Percentiles rank a stretch among this genome's conserved stretches.
These are phyloP conservation scores for Tretioscincus oriximinensis DNA, from an alignment of 2,113 vertebrate genomes.

Conservation along the genomic window DNA sequence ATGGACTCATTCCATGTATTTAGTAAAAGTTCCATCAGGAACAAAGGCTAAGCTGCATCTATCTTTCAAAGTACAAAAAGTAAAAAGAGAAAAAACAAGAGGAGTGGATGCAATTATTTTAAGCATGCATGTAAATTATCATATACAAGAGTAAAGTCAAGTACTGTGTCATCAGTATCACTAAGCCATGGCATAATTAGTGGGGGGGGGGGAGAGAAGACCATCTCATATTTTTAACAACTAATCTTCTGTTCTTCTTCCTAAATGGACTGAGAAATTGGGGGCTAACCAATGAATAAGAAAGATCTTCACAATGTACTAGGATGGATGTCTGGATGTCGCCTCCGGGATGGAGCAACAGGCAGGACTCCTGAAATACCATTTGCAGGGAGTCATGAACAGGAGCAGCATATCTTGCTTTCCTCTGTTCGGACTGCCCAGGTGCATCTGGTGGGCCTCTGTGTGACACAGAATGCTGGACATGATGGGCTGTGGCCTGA, in stretches of 20 bases:
- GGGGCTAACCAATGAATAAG: conserved; percentile 24
- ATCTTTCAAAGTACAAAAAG: not conserved
- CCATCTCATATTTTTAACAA: conserved; percentile 45
- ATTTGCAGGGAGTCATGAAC: too few species aligned
- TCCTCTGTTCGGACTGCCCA: too few species aligned
- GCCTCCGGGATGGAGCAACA: too few species aligned
- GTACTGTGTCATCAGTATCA: conserved; percentile 42
- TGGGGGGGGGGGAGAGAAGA: conserved; percentile 42
- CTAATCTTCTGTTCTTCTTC: conserved; percentile 16
- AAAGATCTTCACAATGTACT: conserved; percentile 46
- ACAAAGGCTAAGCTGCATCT: not conserved
- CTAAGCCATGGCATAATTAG: conserved; percentile 54
- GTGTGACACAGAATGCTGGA: too few species aligned
- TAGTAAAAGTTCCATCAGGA: too few species aligned
- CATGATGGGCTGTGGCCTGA: too few species aligned
- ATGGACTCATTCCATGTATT: too few species aligned
- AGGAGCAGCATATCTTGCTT: too few species aligned
- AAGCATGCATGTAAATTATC: conserved; percentile 36
- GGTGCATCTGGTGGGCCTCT: too few species aligned
- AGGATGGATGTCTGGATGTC: too few species aligned
- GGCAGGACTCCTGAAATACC: too few species aligned
- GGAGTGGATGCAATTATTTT: conserved; percentile 14
- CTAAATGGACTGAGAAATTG: conserved; percentile 45
- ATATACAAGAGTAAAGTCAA: conserved; percentile 32
- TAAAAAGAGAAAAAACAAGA: conserved; percentile 29